Evolutionary conservation across 1,140 invertebrate species (phyloP).

Genomic region (Drosophila sulfurigaster): DNA sequence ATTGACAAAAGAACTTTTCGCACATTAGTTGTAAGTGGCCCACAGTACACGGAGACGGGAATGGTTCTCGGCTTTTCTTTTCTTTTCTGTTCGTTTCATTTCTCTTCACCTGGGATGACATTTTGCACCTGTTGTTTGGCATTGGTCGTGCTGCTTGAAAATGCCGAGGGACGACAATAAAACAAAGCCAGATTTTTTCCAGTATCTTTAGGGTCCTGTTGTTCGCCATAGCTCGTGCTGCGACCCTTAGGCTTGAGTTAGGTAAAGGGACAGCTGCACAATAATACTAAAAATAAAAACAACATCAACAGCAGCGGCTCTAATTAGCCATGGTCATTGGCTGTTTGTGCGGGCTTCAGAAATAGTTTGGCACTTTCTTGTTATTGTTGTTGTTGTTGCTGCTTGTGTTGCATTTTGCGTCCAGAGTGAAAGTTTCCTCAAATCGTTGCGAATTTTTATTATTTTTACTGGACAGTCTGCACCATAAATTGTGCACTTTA

Average conservation of each 20-base stretch:
- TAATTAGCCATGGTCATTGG: constrained; percentile 64
- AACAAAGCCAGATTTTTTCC: constrained; percentile 27
- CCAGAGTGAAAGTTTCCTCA: constrained; percentile 69
- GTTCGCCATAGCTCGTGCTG: constrained; percentile 72
- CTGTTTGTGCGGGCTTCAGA: constrained; percentile 10
- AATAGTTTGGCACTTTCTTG: constrained; percentile 1
- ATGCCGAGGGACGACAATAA: constrained; percentile 9
- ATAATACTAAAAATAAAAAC: no score
- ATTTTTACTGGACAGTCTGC: constrained; percentile 42
- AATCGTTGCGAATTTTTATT: constrained; percentile 60
- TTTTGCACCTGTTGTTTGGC: constrained; percentile 72
- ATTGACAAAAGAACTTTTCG: constrained; percentile 81
- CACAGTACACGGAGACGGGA: neutral
- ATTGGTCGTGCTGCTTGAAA: constrained; percentile 64
- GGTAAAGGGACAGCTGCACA: constrained; percentile 20
- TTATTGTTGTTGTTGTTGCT: constrained; percentile 9
- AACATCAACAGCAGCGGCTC: constrained; percentile 46
- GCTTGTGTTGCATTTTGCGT: constrained; percentile 11
- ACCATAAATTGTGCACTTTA: constrained; percentile 67
- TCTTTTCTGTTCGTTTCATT: neutral
- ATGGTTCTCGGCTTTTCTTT: constrained; percentile 1
- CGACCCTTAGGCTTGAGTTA: constrained; percentile 37
- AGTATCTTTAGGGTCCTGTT: constrained; percentile 56
- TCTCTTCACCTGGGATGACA: constrained; percentile 37
- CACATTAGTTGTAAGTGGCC: constrained; percentile 76